These are phyloP conservation scores for Parauchenoglanis ngamensis DNA, from an alignment of 2,797 vertebrate genomes.

Conservation along the genomic window DNA sequence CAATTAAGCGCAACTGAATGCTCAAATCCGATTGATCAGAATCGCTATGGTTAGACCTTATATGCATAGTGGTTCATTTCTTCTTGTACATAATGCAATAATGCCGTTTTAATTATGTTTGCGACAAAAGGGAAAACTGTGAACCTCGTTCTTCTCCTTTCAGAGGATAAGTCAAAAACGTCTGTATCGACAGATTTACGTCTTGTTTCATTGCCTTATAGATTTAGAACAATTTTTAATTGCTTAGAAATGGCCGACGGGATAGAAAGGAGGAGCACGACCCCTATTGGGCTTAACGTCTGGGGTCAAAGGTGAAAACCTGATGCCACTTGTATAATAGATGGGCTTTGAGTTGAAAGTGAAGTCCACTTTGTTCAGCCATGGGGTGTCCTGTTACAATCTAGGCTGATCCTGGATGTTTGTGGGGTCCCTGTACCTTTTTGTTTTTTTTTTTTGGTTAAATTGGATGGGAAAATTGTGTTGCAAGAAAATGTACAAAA, in stretches of 20 bases:
- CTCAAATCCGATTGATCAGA: not conserved
- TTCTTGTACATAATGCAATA: not conserved
- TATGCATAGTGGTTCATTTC: not conserved
- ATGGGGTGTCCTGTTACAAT: constrained; percentile 34
- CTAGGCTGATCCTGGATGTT: not conserved
- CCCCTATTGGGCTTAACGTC: constrained; percentile 40
- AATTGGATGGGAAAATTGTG: not conserved
- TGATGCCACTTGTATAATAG: constrained; percentile 45
- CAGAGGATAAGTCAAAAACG: not conserved
- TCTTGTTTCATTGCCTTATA: constrained; percentile 22
- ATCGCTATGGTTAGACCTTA: too few relatives aligned
- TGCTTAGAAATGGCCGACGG: constrained; percentile 1
- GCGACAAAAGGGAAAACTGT: not conserved
- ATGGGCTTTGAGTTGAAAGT: constrained; percentile 48
- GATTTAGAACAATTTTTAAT: constrained; percentile 27
- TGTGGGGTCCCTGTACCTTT: not conserved
- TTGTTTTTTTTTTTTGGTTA: too few relatives aligned
- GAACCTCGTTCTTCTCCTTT: not conserved
- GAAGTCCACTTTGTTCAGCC: constrained; percentile 36
- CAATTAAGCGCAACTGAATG: too few relatives aligned
- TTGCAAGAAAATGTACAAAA: not conserved
- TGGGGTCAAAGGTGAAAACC: constrained; percentile 58
- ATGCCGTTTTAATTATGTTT: not conserved
- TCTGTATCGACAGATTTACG: constrained; percentile 29
- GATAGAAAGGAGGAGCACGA: constrained; percentile 40